Base-by-base conservation (phyloP, 2,888 invertebrate genomes). In the Tipula helvola region DNA sequence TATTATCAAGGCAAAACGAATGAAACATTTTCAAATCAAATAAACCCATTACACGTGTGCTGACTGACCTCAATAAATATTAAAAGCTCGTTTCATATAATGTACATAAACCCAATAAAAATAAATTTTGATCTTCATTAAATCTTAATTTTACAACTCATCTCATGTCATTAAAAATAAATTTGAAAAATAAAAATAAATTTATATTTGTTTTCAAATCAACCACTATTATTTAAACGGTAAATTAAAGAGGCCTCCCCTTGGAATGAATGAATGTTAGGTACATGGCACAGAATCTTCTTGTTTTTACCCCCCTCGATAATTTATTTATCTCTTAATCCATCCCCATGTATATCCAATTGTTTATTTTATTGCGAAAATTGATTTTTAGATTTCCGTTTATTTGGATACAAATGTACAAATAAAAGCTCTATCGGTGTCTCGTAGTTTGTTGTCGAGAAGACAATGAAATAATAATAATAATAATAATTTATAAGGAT, bases 381-480 rank as follows among this genome's bases (percentile, higher is more conserved):
- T 71, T 71, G 71, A 71, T 71, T 71, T 71, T 71, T 71, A 10
- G 71, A 71, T 71, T 71, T 71, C 71, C 28, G 71, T 28, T 71
- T 71, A 71, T 28, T 28, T 28, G 28, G 28, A 28, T 28, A 28
- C 28, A 28, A 28, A 28, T 28, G 28, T 71, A 71, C 71, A 28
- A 28, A 57, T 28, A 28, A 71, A n/a, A 71, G 71, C 52, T 52
- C 28, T 28, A 28, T 57, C 18, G 16, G 57, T 57, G 57, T 57
- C 71, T 71, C 28, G 13, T 71, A 28, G 71, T 71, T 71, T 71
- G 71, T 71, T 71, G 52, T 28, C 28, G 71, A 28, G 28, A 71
- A 71, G 71, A 71, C 71, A 71, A 71, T 71, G 71, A 71, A 71
- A 71, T 71, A 71, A 71, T 71, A 71, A 71, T 71, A 71, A 71